phyloP scores from a whole-genome alignment of 1,140 invertebrate species.

The Pseudomyrmex cubaensis region DNA sequence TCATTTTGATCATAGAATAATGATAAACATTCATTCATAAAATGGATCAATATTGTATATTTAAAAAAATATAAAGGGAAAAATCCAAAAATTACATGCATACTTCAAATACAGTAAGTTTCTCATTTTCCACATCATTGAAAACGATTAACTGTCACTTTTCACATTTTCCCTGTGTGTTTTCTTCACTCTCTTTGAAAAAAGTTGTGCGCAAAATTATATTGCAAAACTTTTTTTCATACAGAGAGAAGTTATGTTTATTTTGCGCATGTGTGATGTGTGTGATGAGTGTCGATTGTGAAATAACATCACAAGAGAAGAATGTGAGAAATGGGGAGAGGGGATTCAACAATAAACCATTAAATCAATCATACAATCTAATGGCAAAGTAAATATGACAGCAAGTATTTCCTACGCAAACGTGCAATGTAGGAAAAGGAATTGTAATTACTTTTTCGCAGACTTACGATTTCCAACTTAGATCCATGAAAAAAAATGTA shows the following conservation, averaged over 20 bases:
- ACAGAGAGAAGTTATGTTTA: too few relatives aligned
- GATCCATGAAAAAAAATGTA: constrained; percentile 84
- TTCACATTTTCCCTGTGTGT: too few relatives aligned
- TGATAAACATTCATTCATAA: background rate
- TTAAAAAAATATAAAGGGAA: background rate
- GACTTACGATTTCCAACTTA: constrained; percentile 85
- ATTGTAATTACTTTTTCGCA: constrained; percentile 79
- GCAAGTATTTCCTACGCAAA: constrained; percentile 61
- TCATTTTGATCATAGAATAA: constrained; percentile 59
- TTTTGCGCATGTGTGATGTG: too few relatives aligned
- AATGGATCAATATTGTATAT: background rate
- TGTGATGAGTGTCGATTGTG: too few relatives aligned
- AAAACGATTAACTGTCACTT: too few relatives aligned
- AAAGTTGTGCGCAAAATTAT: too few relatives aligned
- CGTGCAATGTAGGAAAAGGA: constrained; percentile 71
- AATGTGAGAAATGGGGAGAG: background rate
- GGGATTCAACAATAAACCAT: constrained; percentile 3
- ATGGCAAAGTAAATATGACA: constrained; percentile 62
- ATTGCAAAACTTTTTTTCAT: too few relatives aligned
- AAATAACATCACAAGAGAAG: too few relatives aligned
- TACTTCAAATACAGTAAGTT: constrained; percentile 17
- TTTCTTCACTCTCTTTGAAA: too few relatives aligned
- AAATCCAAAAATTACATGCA: constrained; percentile 33
- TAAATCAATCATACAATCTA: constrained; percentile 39
- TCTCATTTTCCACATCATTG: too few relatives aligned